Percentiles rank a stretch among this genome's conserved stretches.
Conservation (phyloP, 2,888 invertebrate genomes). For the Anoplius nigerrimus region DNA sequence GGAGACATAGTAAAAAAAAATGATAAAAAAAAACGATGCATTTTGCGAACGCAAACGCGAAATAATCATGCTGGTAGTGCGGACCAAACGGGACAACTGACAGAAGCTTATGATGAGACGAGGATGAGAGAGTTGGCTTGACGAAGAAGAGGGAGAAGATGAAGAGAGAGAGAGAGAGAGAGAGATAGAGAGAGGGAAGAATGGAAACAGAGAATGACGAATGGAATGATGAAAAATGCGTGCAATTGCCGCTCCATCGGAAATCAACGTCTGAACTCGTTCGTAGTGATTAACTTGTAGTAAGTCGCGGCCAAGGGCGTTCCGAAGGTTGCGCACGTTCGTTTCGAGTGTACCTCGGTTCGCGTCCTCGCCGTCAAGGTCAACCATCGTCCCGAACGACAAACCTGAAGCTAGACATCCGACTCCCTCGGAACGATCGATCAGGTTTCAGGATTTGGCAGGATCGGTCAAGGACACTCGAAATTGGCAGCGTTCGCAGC, state of each 20-base stretch:
- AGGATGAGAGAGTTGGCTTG: constrained; percentile 7
- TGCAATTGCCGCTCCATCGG: constrained; percentile 62
- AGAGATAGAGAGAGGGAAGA: constrained; percentile 7
- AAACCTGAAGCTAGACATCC: too few relatives aligned
- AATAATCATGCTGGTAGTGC: constrained; percentile 72
- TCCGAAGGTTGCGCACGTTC: constrained; percentile 12
- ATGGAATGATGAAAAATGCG: constrained; percentile 19
- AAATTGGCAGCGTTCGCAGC: not conserved
- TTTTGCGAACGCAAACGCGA: constrained; percentile 63
- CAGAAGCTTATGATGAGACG: constrained; percentile 51
- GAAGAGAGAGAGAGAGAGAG: constrained; percentile 9
- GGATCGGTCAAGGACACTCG: too few relatives aligned
- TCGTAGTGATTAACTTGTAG: constrained; percentile 51
- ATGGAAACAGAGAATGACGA: not conserved
- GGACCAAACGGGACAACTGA: constrained; percentile 73
- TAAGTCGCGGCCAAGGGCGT: constrained; percentile 28
- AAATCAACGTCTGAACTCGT: constrained; percentile 56
- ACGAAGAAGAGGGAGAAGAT: not conserved
- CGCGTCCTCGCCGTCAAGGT: too few relatives aligned
- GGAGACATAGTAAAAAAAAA: constrained; percentile 58
- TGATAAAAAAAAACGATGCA: constrained; percentile 61
- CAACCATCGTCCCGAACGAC: too few relatives aligned
- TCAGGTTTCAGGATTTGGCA: too few relatives aligned
- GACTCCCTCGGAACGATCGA: too few relatives aligned
- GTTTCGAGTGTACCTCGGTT: too few relatives aligned